Percentiles rank a stretch among this genome's conserved stretches.
These are phyloP conservation scores for Tangara arthus DNA, from an alignment of 2,797 vertebrate species.

Conservation along the genomic window DNA sequence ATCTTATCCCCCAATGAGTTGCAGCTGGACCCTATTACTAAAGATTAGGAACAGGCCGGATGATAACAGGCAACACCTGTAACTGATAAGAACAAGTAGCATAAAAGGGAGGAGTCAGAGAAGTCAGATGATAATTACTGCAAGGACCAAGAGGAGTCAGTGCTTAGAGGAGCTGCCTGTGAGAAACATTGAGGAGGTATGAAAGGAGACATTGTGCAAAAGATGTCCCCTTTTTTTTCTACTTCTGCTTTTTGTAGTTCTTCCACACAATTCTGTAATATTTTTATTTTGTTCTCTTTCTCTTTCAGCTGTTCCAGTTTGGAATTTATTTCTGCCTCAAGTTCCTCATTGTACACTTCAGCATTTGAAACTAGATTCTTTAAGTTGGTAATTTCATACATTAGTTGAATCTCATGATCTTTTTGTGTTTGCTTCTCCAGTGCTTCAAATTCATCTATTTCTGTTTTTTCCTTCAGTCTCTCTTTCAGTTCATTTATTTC, in stretches of 20 bases:
- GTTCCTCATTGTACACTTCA: slow-evolving; percentile 72
- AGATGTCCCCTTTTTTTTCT: slow-evolving; percentile 1
- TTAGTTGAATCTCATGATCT: slow-evolving; percentile 67
- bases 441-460: slow-evolving; percentile 83
- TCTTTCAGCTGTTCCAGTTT: slow-evolving; percentile 70
- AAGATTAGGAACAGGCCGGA: no score
- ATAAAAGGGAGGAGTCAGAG: no score
- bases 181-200: no score
- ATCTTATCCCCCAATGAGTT: no score
- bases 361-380: no score
- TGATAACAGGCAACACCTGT: no score
- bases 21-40: no score
- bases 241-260: slow-evolving; percentile 52
- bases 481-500: slow-evolving; percentile 72
- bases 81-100: no score
- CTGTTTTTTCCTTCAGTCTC: slow-evolving; percentile 79
- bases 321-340: slow-evolving; percentile 77
- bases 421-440: slow-evolving; percentile 82
- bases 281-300: slow-evolving; percentile 56
- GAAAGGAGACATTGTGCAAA: background rate
- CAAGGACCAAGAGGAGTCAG: no score
- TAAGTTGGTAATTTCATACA: no score
- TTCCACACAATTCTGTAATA: slow-evolving; percentile 43
- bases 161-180: no score
- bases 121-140: no score